phyloP scores from a whole-genome alignment of 1,140 invertebrate species.

The Drosophila neocordata region DNA sequence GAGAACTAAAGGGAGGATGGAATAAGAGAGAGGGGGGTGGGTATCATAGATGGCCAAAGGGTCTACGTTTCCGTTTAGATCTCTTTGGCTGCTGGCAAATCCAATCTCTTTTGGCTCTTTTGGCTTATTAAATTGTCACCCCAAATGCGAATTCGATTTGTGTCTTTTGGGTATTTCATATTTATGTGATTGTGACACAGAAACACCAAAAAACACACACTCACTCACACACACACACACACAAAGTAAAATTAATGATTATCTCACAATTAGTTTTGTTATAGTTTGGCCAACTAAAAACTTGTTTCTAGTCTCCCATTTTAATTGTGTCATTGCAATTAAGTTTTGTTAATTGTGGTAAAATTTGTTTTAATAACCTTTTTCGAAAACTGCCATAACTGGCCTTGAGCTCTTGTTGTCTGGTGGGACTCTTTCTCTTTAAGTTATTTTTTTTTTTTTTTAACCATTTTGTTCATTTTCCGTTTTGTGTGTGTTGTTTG shows the following conservation, averaged over 20 bases:
- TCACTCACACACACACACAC: too few relatives aligned
- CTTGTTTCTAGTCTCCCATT: constrained; percentile 26
- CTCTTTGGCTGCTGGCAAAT: constrained; percentile 8
- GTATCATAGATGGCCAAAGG: constrained; percentile 52
- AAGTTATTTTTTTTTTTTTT: constrained; percentile 5
- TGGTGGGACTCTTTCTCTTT: constrained; percentile 44
- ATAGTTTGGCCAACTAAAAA: constrained; percentile 28
- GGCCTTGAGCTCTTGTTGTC: constrained; percentile 57
- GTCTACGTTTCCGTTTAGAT: constrained; percentile 6
- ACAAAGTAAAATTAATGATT: constrained; percentile 47
- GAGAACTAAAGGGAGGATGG: constrained; percentile 28
- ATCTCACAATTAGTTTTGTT: constrained; percentile 22
- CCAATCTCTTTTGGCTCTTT: constrained; percentile 49
- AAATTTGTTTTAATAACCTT: constrained; percentile 69
- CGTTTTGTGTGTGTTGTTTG: constrained; percentile 14
- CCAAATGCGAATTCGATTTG: constrained; percentile 54
- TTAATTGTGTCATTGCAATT: constrained; percentile 66
- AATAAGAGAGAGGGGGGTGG: too few relatives aligned
- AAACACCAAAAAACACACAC: constrained; percentile 40
- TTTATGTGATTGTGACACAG: constrained; percentile 44
- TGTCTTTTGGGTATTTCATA: constrained; percentile 29
- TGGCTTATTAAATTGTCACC: constrained; percentile 73
- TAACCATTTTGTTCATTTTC: constrained; percentile 8
- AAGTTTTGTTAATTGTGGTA: constrained; percentile 63
- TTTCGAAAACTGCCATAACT: constrained; percentile 55